Percentiles rank a stretch among this genome's conserved stretches.
These are phyloP conservation scores for Tauraco hartlaubi DNA, from an alignment of 2,797 vertebrate genomes.

Conservation along the genomic window DNA sequence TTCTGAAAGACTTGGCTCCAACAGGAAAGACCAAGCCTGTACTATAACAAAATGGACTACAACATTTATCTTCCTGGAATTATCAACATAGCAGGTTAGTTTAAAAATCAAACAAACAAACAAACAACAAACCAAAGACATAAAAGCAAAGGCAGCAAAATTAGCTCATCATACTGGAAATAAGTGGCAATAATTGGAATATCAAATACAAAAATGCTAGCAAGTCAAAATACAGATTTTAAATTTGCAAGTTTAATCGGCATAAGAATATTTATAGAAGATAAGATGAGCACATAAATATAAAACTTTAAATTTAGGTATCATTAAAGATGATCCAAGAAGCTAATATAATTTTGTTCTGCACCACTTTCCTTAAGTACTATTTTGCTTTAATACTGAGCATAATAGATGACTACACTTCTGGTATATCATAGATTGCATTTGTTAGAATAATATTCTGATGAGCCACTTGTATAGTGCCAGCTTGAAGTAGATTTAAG, in stretches of 20 bases:
- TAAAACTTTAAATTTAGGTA: not conserved
- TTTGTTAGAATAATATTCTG: constrained; percentile 37
- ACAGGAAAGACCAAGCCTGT: not conserved
- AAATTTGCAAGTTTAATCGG: constrained; percentile 26
- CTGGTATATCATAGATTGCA: not conserved
- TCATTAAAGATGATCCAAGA: constrained; percentile 28
- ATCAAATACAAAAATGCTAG: not conserved
- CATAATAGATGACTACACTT: not conserved
- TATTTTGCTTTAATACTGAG: constrained; percentile 42
- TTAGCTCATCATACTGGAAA: not conserved
- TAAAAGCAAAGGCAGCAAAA: not conserved
- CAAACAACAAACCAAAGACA: not conserved
- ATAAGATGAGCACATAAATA: constrained; percentile 28
- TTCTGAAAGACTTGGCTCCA: not conserved
- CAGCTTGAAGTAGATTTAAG: constrained; percentile 28
- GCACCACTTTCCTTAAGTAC: constrained; percentile 26
- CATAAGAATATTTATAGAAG: constrained; percentile 19
- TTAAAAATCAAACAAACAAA: not conserved
- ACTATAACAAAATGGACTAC: not conserved
- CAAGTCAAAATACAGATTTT: constrained; percentile 28
- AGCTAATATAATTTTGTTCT: constrained; percentile 30
- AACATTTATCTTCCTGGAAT: not conserved
- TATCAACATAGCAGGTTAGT: not conserved
- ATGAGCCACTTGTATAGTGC: constrained; percentile 26
- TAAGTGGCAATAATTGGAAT: not conserved